phyloP scores from a whole-genome alignment of 2,888 invertebrate species.

The Netelia melanura region DNA sequence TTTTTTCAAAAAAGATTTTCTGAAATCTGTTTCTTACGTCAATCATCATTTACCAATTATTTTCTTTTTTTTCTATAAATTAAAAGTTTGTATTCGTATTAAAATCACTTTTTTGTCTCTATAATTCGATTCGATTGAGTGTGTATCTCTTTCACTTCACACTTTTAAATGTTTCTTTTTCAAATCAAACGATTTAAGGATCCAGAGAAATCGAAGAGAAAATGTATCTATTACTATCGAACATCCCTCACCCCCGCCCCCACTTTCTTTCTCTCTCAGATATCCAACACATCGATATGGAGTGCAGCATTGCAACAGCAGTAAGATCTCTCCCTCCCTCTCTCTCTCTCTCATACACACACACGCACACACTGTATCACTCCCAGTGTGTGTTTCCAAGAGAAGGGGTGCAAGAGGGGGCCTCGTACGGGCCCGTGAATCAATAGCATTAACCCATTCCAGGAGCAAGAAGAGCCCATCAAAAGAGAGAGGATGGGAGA shows the following conservation, averaged over 20 bases:
- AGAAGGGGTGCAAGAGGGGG: conserved; percentile 69
- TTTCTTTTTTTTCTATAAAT: no score
- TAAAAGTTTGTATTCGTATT: no score
- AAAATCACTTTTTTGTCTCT: no score
- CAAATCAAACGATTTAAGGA: conserved; percentile 4
- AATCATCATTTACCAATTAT: no score
- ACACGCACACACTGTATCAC: conserved; percentile 13
- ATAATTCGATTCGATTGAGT: no score
- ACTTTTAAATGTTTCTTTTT: background rate
- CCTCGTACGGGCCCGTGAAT: conserved; percentile 84
- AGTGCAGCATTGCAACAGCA: conserved; percentile 46
- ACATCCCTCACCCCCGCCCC: conserved; percentile 73
- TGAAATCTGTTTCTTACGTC: no score
- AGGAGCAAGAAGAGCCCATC: conserved; percentile 77
- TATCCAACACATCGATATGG: conserved; percentile 44
- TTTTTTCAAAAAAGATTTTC: no score
- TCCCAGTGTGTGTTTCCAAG: background rate
- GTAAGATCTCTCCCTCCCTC: conserved; percentile 41
- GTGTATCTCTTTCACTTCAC: no score
- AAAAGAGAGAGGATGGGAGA: conserved; percentile 76
- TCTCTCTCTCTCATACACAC: conserved; percentile 48
- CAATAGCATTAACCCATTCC: conserved; percentile 85
- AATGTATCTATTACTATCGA: conserved; percentile 84
- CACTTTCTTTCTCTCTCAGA: background rate
- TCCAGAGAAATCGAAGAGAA: conserved; percentile 46